Evolutionary conservation across 2,113 vertebrate species (phyloP).

Genomic region (Sturnira hondurensis): DNA sequence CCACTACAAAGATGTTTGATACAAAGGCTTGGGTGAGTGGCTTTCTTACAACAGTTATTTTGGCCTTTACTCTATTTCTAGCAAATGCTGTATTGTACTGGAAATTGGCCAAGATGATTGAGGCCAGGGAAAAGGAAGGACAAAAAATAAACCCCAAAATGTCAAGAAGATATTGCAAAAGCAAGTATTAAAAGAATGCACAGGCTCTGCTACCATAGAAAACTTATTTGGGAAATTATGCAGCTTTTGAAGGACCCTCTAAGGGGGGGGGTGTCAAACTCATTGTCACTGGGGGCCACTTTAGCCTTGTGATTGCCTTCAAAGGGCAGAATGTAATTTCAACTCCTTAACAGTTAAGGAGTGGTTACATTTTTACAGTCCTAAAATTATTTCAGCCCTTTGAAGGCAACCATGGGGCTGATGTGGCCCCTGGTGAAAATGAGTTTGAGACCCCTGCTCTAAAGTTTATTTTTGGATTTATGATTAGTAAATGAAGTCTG

Average conservation of each 20-base stretch:
- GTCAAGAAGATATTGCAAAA: conserved; percentile 96
- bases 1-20: conserved; percentile 86
- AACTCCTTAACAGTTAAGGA: too few relatives aligned
- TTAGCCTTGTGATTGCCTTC: too few relatives aligned
- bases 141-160: conserved; percentile 96
- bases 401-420: too few relatives aligned
- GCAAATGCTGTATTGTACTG: conserved; percentile 93
- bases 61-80: conserved; percentile 93
- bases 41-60: conserved; percentile 93
- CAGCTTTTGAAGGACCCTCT: conserved; percentile 51
- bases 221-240: conserved; percentile 35
- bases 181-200: conserved; percentile 87
- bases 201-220: neutral
- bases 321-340: too few relatives aligned
- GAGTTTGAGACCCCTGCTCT: neutral
- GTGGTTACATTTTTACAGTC: too few relatives aligned
- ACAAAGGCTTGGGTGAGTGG: conserved; percentile 91
- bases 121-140: conserved; percentile 89
- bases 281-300: too few relatives aligned
- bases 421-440: too few relatives aligned
- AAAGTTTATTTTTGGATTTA: conserved; percentile 44
- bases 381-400: too few relatives aligned
- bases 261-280: too few relatives aligned
- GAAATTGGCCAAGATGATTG: conserved; percentile 98
- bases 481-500: conserved; percentile 11